Evolutionary conservation across 2,888 invertebrate species (phyloP).

Genomic region (Lacanobia wlatinum): DNA sequence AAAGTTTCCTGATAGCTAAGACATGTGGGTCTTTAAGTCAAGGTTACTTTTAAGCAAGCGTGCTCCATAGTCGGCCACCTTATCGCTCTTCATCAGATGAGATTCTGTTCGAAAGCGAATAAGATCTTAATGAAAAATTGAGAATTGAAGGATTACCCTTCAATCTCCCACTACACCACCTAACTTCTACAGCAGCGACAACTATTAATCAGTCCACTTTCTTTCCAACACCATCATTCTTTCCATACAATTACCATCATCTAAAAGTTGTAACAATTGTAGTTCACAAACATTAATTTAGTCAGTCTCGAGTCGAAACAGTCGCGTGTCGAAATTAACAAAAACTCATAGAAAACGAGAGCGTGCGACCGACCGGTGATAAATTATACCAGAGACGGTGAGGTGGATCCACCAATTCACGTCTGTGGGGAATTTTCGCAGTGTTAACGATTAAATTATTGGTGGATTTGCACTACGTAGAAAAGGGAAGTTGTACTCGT

Average conservation of each 20-base stretch:
- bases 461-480: too few species aligned
- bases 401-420: constrained; percentile 29
- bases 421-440: neutral
- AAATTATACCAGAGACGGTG: constrained; percentile 52
- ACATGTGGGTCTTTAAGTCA: too few species aligned
- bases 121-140: too few species aligned
- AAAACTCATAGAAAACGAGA: constrained; percentile 75
- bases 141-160: neutral
- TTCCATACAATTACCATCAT: constrained; percentile 52
- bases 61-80: too few species aligned
- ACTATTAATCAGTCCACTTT: constrained; percentile 44
- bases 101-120: too few species aligned
- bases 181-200: neutral
- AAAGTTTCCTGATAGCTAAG: too few species aligned
- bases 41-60: too few species aligned
- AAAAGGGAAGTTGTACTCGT: too few species aligned
- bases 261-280: constrained; percentile 60
- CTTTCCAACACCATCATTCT: constrained; percentile 46
- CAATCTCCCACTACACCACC: neutral
- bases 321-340: constrained; percentile 72
- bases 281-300: constrained; percentile 71
- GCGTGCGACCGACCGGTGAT: constrained; percentile 75
- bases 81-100: too few species aligned
- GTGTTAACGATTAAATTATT: neutral
- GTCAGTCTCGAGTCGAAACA: constrained; percentile 62